Conservation (phyloP, 2,888 invertebrate genomes). For the Pollenia amentaria region DNA sequence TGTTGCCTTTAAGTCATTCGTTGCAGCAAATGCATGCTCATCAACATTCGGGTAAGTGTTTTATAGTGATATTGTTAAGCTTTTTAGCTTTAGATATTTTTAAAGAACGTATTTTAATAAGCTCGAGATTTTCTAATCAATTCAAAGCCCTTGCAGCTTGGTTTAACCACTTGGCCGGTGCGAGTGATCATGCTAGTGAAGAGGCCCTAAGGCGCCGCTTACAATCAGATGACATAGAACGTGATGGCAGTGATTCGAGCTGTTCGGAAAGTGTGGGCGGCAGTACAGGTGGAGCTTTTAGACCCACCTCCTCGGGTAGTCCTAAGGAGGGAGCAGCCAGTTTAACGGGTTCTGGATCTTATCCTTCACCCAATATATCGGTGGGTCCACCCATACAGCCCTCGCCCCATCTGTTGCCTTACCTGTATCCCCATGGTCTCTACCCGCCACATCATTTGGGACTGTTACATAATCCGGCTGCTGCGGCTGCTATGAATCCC, state of each 20-base stretch:
- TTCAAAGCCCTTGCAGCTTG: constrained; percentile 86
- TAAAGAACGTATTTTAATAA: background rate
- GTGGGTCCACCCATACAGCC: constrained; percentile 97
- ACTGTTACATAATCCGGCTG: constrained; percentile 87
- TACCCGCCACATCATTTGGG: constrained; percentile 92
- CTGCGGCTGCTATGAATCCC: constrained; percentile 85
- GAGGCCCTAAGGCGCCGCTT: constrained; percentile 85
- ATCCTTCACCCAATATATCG: constrained; percentile 96
- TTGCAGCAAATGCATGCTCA: constrained; percentile 85
- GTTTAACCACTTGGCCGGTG: constrained; percentile 87
- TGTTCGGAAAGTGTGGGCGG: constrained; percentile 88
- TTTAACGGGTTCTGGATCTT: constrained; percentile 84
- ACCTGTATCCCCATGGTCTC: constrained; percentile 95
- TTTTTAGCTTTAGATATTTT: background rate
- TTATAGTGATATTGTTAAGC: background rate
- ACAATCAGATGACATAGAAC: constrained; percentile 87
- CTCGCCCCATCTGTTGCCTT: constrained; percentile 94
- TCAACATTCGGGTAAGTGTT: constrained; percentile 84
- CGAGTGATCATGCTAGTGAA: constrained; percentile 85
- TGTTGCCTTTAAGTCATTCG: constrained; percentile 86
- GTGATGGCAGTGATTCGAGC: constrained; percentile 90
- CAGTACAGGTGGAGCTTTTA: constrained; percentile 85
- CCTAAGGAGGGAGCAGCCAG: constrained; percentile 85
- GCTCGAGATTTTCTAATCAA: constrained; percentile 77
- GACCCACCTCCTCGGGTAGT: constrained; percentile 85